Conservation (phyloP, 2,797 vertebrate genomes). For the Falco naumanni region DNA sequence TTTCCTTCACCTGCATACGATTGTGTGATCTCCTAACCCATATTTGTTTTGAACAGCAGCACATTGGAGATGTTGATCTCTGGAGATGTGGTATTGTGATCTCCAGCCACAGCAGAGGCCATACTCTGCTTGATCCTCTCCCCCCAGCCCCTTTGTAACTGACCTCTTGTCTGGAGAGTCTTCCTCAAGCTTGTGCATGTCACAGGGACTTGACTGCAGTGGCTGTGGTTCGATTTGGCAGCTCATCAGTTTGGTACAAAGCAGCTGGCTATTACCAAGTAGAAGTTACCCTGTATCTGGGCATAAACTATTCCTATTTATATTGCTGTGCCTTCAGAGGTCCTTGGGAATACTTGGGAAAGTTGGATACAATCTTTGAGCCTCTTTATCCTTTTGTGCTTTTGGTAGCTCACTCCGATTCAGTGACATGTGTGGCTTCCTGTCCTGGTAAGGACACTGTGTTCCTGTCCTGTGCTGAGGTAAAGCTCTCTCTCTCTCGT, state of each 20-base stretch:
- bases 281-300: background rate
- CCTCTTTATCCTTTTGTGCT: constrained; percentile 46
- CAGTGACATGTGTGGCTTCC: constrained; percentile 87
- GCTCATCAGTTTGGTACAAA: background rate
- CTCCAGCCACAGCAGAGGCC: background rate
- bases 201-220: background rate
- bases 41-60: background rate
- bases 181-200: accelerated
- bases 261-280: background rate
- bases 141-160: background rate
- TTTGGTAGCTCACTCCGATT: constrained; percentile 85
- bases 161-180: background rate
- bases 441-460: constrained; percentile 89
- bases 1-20: background rate
- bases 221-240: background rate
- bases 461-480: constrained; percentile 94
- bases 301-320: background rate
- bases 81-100: background rate
- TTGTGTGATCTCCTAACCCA: accelerated
- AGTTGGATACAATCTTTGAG: background rate
- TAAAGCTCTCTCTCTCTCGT: constrained; percentile 60
- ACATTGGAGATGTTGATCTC: accelerated
- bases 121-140: background rate
- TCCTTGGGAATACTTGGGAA: background rate
- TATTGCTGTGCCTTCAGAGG: background rate